Conservation (phyloP, 2,797 vertebrate species). For the Alexandromys oeconomus region DNA sequence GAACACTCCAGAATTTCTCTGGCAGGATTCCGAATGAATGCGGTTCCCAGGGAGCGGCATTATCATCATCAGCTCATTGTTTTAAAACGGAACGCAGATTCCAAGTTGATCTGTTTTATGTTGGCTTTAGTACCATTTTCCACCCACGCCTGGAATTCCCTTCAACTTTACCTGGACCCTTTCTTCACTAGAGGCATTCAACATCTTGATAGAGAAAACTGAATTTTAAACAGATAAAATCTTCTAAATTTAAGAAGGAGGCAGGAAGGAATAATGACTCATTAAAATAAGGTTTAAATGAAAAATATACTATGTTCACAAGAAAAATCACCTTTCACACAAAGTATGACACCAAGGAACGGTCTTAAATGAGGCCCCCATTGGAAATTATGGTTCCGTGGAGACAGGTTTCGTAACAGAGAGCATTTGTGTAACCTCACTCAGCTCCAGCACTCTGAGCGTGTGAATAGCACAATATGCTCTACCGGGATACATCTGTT, state of each 20-base stretch:
- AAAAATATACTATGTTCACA: neutral
- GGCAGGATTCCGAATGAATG: neutral
- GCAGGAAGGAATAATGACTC: neutral
- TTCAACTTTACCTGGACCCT: neutral
- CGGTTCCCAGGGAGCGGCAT: neutral
- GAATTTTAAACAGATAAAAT: slow-evolving; percentile 25
- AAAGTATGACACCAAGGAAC: slow-evolving; percentile 8
- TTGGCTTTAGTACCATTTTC: neutral
- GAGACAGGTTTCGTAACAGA: slow-evolving; percentile 54
- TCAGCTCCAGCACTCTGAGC: neutral
- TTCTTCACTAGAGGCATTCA: neutral
- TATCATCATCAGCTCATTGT: neutral
- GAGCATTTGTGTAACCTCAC: slow-evolving; percentile 51
- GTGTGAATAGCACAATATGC: neutral
- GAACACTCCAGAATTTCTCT: neutral
- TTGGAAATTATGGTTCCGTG: neutral
- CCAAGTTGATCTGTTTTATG: neutral
- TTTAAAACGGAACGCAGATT: neutral
- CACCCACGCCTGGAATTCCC: neutral
- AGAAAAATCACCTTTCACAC: slow-evolving; percentile 36
- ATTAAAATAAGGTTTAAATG: slow-evolving; percentile 24
- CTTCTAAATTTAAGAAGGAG: neutral
- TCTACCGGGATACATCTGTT: slow-evolving; percentile 64
- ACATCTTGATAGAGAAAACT: neutral
- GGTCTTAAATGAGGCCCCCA: neutral